These are phyloP conservation scores for Porites rus DNA, from an alignment of 92 coral and sea anemone species.

Conservation along the genomic window DNA sequence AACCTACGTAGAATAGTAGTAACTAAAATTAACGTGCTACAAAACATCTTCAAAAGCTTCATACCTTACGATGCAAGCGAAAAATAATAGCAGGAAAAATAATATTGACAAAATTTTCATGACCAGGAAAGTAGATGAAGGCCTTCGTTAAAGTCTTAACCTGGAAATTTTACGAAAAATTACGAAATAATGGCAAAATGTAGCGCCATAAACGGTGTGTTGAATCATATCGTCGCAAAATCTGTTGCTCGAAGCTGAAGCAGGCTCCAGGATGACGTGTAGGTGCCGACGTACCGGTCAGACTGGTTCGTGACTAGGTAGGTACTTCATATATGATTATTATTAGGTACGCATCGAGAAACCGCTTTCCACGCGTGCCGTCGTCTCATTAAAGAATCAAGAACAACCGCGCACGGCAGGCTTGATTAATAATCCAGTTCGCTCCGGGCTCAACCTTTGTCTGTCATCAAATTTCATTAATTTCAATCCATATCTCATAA, in stretches of 20 bases:
- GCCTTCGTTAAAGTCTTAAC: neutral
- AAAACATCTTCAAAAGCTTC: neutral
- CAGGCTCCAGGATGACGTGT: slow-evolving; percentile 85
- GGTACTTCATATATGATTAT: neutral
- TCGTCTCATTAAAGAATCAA: too few relatives aligned
- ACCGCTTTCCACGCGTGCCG: too few relatives aligned
- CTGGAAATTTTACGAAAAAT: slow-evolving; percentile 34
- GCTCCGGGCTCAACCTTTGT: too few relatives aligned
- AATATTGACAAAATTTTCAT: slow-evolving; percentile 22
- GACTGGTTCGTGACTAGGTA: slow-evolving; percentile 59
- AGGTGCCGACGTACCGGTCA: slow-evolving; percentile 61
- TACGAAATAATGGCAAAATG: slow-evolving; percentile 36
- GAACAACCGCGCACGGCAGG: too few relatives aligned
- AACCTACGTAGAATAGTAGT: neutral
- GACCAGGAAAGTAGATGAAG: slow-evolving; percentile 5
- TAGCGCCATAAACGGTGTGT: neutral
- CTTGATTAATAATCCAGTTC: too few relatives aligned
- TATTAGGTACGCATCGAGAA: neutral
- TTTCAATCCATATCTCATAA: too few relatives aligned
- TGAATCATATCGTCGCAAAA: slow-evolving; percentile 51
- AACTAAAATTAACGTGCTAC: neutral
- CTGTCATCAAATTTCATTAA: too few relatives aligned
- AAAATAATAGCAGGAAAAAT: slow-evolving; percentile 20
- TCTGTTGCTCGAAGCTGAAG: slow-evolving; percentile 26
- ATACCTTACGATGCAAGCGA: slow-evolving; percentile 20